Evolutionary conservation across 2,113 vertebrate genomes (phyloP).

Genomic region (Brachyhypopomus gauderio): DNA sequence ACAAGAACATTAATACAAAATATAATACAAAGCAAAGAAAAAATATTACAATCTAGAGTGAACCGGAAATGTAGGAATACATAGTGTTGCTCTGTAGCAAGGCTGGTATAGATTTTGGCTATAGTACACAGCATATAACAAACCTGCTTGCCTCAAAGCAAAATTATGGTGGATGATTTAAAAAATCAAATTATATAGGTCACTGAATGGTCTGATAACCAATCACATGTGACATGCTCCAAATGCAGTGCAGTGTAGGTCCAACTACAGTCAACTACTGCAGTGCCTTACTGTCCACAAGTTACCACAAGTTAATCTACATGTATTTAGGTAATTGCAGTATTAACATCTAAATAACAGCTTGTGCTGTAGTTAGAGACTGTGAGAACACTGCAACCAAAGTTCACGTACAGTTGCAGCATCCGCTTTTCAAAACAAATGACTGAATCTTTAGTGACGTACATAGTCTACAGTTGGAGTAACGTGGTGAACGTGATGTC

Average conservation of each 20-base stretch:
- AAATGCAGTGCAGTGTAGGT: not conserved
- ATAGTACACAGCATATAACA: constrained; percentile 2
- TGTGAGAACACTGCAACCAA: not conserved
- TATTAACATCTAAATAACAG: not conserved
- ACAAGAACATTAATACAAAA: too few species aligned
- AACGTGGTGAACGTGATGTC: not conserved
- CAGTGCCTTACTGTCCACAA: too few species aligned
- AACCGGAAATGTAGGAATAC: not conserved
- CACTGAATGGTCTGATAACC: constrained; percentile 13
- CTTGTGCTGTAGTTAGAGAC: not conserved
- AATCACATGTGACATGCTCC: not conserved
- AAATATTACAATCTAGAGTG: not conserved
- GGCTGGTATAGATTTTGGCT: not conserved
- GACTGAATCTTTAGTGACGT: not conserved
- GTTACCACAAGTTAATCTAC: not conserved
- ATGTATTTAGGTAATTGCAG: not conserved
- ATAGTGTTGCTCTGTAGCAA: not conserved
- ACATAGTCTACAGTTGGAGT: not conserved
- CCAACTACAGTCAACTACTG: too few species aligned
- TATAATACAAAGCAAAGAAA: not conserved
- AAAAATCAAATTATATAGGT: not conserved
- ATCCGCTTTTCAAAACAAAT: not conserved
- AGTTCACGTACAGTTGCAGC: not conserved
- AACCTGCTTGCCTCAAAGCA: not conserved
- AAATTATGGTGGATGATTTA: constrained; percentile 19